Percentiles rank a stretch among this genome's conserved stretches.
Conservation (phyloP, 2,113 vertebrate genomes). For the Coptodon bakossiorum region DNA sequence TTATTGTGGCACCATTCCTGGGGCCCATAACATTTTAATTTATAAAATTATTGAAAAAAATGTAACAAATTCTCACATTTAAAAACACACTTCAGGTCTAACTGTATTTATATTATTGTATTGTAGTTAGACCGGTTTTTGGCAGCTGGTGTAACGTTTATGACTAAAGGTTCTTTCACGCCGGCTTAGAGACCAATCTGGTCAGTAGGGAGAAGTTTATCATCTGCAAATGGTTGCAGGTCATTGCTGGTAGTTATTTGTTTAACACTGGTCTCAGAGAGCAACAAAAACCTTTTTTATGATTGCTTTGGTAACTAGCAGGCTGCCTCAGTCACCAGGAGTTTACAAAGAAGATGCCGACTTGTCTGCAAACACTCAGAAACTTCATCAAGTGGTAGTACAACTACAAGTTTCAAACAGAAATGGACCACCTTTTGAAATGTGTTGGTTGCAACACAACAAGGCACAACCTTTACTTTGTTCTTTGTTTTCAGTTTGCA, state of each 20-base stretch:
- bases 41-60: background rate
- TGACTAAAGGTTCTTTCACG: background rate
- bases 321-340: background rate
- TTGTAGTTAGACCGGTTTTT: background rate
- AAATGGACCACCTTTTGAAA: background rate
- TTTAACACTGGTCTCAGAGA: background rate
- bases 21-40: background rate
- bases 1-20: no score
- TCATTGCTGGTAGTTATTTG: background rate
- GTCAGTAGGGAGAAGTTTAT: background rate
- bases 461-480: background rate
- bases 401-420: background rate
- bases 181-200: background rate
- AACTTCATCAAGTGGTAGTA: background rate
- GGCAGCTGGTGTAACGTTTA: background rate
- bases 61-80: background rate
- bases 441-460: background rate
- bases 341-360: background rate
- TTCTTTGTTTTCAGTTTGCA: background rate
- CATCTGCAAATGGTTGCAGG: background rate
- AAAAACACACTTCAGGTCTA: background rate
- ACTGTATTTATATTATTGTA: background rate
- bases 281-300: background rate
- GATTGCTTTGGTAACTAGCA: background rate
- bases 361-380: background rate